These are phyloP conservation scores for Caenorhabditis elegans DNA, from an alignment of 1,140 invertebrate genomes.

Conservation along the genomic window WBcel235 BX284606.5:4339001-4339500, in stretches of 20 bases:
- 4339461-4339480: too few relatives aligned
- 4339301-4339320: too few relatives aligned
- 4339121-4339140: slow-evolving; percentile 26
- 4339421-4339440: too few relatives aligned
- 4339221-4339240: slow-evolving; percentile 8
- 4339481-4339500: too few relatives aligned
- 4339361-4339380: too few relatives aligned
- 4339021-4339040: not conserved
- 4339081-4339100: not conserved
- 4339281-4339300: too few relatives aligned
- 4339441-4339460: too few relatives aligned
- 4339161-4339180: not conserved
- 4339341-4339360: too few relatives aligned
- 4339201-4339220: not conserved
- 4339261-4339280: not conserved
- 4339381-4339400: too few relatives aligned
- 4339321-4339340: too few relatives aligned
- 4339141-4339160: slow-evolving; percentile 33
- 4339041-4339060: slow-evolving; percentile 31
- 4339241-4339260: slow-evolving; percentile 21
- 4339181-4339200: not conserved
- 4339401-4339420: too few relatives aligned
- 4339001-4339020: not conserved
- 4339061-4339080: slow-evolving; percentile 27
- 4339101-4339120: not conserved